Base-by-base conservation (phyloP, 2,888 invertebrate genomes). In the Plebejus argus region DNA sequence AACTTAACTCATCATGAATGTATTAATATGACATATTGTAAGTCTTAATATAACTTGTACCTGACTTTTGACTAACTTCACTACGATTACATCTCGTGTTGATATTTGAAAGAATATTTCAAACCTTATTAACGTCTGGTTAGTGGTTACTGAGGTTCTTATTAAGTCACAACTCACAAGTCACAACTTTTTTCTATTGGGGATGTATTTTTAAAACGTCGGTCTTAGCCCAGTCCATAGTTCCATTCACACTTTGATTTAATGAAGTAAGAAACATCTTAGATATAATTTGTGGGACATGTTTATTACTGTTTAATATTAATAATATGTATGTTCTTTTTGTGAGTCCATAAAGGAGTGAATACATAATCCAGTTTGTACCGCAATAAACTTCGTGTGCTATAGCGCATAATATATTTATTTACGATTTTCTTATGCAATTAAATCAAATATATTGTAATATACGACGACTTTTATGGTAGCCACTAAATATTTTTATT, bases 251-350 rank as follows among this genome's bases (percentile, higher is more conserved):
- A 49, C 74, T 23, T 74, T 74, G 74, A 74, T 74, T 74, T 74
- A 74, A 74, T 74, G 49, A 74, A 74, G 49, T 74, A 74, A 53
- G 53, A 49, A 74, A 74, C 45, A 74, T 49, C 28, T 74, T 49
- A 28, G 28, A 49, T 74, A 53, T 74, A 74, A 74, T 74, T 74
- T 53, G 74, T 74, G 28, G 15, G 74, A 53, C 74, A 74, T 74
- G 28, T 74, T 74, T 74, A 74, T 74, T 74, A 49, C 45, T 74
- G 74, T 53, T 72, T 72, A 72, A 74, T 74, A 74, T 74, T 74
- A 74, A 74, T 74, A 74, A 28, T 28, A 49, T 74, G 74, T 74
- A 74, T 53, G 49, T 53, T 74, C 49, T 74, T 74, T 49, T 15
- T 15, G 45, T 72, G 72, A 15, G 49, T 28, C 66, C 66, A 66